These are phyloP conservation scores for Ispidina lecontei DNA, from an alignment of 2,797 vertebrate genomes.

Conservation along the genomic window DNA sequence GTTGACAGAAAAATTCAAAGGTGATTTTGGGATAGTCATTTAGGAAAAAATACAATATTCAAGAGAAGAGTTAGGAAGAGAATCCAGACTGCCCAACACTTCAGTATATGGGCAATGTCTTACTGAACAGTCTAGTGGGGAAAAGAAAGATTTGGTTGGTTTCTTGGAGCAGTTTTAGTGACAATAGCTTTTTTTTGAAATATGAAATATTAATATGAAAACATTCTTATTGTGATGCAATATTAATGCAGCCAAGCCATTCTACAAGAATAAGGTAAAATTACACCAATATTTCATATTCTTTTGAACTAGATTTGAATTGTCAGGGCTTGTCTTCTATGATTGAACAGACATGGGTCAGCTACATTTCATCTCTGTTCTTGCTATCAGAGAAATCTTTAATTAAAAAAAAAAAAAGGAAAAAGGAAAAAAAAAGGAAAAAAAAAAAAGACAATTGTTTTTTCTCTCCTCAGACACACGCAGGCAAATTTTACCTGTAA, in stretches of 20 bases:
- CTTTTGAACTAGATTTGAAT: neutral
- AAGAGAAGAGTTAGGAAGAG: neutral
- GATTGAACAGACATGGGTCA: neutral
- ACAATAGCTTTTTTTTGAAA: neutral
- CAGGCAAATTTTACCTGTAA: neutral
- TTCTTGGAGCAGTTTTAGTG: neutral
- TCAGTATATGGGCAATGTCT: neutral
- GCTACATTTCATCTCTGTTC: neutral
- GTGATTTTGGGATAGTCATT: neutral
- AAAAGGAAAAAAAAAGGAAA: too few relatives aligned
- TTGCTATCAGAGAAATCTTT: neutral
- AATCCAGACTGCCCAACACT: neutral
- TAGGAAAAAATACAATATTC: neutral
- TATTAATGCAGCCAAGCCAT: neutral
- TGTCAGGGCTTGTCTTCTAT: neutral
- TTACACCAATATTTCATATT: neutral
- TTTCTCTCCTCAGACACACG: neutral
- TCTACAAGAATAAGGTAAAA: neutral
- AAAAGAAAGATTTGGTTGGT: neutral
- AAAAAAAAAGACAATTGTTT: neutral
- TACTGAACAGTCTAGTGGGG: neutral
- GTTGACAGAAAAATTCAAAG: neutral
- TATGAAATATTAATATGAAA: neutral
- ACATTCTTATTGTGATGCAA: rapidly evolving
- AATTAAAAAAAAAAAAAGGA: neutral